Evolutionary conservation across 2,797 vertebrate genomes (phyloP), one percentile per base, ranked within the genome.

Genomic region (Cygnus olor): DNA sequence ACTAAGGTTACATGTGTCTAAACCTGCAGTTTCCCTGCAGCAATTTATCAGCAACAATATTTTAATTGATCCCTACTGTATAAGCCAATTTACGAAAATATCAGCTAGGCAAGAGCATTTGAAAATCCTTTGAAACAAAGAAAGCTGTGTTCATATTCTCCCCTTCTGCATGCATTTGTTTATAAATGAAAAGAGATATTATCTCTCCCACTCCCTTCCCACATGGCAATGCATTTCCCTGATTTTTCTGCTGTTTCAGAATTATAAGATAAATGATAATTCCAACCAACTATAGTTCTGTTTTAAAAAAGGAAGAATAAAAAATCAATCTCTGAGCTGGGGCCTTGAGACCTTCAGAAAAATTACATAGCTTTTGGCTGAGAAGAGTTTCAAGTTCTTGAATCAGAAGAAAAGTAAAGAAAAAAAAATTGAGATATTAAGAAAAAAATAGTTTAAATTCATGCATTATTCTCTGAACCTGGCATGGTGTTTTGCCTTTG

Each of bases 61-160:
- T 88, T 93, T 95, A 97, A 97, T 93, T 92, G 53, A 95, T 97
- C 89, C 94, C 88, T 84, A 72, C 30, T 94, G 91, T 93, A 94
- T 89, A 90, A 94, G 27, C 66, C 77, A 95, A 73, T 95, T 96
- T 95, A 92, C 60, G 56, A 93, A 76, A 88, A 69, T 84, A 93
- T 71, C 70, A 86, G 27, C 54, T 69, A 81, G 56, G 60, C 42
- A 89, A 82, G 38, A 90, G 42, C 60, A 84, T 88, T 95, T 96
- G 64, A 57, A 95, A 93, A 95, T 79, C 40, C 34, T 97, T 92
- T 95, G 88, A 97, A 96, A 84, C 89, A 51, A 95, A 92, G 64
- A 86, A 92, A 54, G 79, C 70, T 80, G 25, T 89, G 61, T 49
- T 54, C 38, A 40, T 70, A 42, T 84, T 81, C 57, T 93, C 32